Conservation (phyloP, 2,797 vertebrate genomes). For the Oreochromis mossambicus region DNA sequence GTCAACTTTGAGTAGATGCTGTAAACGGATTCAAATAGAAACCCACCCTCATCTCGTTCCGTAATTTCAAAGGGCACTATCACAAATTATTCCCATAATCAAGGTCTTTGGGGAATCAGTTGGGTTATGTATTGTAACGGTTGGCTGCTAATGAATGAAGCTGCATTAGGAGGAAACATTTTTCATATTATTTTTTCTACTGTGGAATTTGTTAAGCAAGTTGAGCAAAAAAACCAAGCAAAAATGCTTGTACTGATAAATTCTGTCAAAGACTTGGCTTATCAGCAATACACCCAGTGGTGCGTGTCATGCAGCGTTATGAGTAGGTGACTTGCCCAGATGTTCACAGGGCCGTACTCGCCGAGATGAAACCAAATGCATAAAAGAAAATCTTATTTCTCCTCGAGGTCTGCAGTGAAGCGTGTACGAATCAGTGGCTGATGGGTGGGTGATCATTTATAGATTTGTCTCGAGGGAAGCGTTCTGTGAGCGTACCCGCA, state of each 20-base stretch:
- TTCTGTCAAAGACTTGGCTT: background rate
- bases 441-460: constrained; percentile 1
- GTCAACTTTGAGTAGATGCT: background rate
- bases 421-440: background rate
- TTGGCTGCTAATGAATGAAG: background rate
- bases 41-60: background rate
- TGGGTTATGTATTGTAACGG: background rate
- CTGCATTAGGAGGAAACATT: background rate
- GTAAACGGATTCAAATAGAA: background rate
- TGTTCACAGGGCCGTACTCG: constrained; percentile 19
- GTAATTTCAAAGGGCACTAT: background rate
- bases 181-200: background rate
- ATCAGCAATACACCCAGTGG: background rate
- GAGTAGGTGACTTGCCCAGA: constrained; percentile 30
- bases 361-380: constrained; percentile 10
- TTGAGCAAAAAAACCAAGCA: background rate
- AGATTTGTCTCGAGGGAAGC: constrained; percentile 7
- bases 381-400: constrained; percentile 33
- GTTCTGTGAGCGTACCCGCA: background rate
- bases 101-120: background rate
- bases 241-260: background rate
- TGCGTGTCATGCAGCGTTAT: background rate
- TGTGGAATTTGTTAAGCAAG: background rate
- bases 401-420: constrained; percentile 10
- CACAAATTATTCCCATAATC: background rate